Evolutionary conservation across 2,797 vertebrate genomes (phyloP).

Genomic region (Tangara arthus): DNA sequence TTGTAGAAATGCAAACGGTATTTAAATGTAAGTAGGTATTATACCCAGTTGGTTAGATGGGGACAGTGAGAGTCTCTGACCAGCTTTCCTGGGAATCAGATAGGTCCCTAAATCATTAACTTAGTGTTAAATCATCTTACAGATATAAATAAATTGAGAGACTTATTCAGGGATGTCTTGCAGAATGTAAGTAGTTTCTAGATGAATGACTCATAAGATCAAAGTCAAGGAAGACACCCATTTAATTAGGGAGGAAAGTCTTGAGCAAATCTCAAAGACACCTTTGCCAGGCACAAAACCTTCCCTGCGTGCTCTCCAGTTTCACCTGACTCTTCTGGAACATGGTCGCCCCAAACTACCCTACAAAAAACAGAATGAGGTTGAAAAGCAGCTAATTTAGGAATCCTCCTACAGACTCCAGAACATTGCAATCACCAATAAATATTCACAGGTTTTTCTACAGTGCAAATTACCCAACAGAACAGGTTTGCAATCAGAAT

Average conservation of each 20-base stretch:
- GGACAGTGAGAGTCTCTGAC: slow-evolving; percentile 7
- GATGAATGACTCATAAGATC: slow-evolving; percentile 72
- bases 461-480: background rate
- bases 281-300: slow-evolving; percentile 29
- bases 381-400: background rate
- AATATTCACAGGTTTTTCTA: background rate
- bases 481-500: background rate
- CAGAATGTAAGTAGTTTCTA: slow-evolving; percentile 60
- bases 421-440: background rate
- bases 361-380: background rate
- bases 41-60: slow-evolving; percentile 21
- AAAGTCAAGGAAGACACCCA: slow-evolving; percentile 74
- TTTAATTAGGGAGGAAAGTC: slow-evolving; percentile 71
- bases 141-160: slow-evolving; percentile 56
- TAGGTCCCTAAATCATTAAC: slow-evolving; percentile 62
- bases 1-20: slow-evolving; percentile 33
- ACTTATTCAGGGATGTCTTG: slow-evolving; percentile 41
- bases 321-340: background rate
- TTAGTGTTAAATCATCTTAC: slow-evolving; percentile 52
- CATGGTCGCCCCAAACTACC: background rate
- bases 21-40: slow-evolving; percentile 38
- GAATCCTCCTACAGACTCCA: background rate
- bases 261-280: slow-evolving; percentile 59
- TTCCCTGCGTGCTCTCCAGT: background rate
- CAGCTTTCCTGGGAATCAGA: slow-evolving; percentile 53